Base-by-base conservation (phyloP, 2,113 vertebrate genomes). In the Epinephelus moara region DNA sequence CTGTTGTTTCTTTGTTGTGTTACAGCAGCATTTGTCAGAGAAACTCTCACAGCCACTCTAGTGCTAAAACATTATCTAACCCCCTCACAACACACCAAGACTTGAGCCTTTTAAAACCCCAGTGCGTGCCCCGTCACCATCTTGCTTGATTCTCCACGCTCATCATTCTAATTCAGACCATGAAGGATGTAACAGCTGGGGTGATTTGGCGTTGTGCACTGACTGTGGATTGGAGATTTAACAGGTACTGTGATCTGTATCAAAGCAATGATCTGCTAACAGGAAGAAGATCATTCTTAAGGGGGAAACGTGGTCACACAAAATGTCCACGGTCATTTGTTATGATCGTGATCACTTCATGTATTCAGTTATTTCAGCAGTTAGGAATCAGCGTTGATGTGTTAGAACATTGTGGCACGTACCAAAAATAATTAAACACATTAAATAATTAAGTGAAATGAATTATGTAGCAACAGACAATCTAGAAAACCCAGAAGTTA, bases 101-200 rank as follows among this genome's bases (percentile, higher is more conserved):
- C 53, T 75, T 62, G 6, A 2, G 30, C 63, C 78, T 70, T 81
- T 73, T 50, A 59, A 71, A 78, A 25, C 19, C 49, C 25, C 14
- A 1, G 30, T 59, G 47, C 12, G 23, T 77, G 66, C 27, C 64
- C 23, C 67, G 62, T 69, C 61, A 30, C 57, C 56, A 56, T 82
- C 63, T 59, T 64, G 55, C 37, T 52, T 37, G 52, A 89, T 84
- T 87, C 53, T 23, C 10, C 59, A 79, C n/a, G 33, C 30, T 52
- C 55, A 56, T 85, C 59, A 27, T 77, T 81, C 30, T 74, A 17
- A 81, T 81, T 78, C 61, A 60, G 70, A 79, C 62, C 77, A 27
- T 86, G 68, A 87, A 78, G 60, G 70, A 73, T 62, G 52, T 42
- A 83, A 73, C 85, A 86, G 87, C 87, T 85, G 80, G 30, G 49